A percentile compares a stretch with the other conserved stretches of the same genome.
These are phyloP conservation scores for Andricus quercusramuli DNA, from an alignment of 2,888 invertebrate species.

Conservation along the genomic window DNA sequence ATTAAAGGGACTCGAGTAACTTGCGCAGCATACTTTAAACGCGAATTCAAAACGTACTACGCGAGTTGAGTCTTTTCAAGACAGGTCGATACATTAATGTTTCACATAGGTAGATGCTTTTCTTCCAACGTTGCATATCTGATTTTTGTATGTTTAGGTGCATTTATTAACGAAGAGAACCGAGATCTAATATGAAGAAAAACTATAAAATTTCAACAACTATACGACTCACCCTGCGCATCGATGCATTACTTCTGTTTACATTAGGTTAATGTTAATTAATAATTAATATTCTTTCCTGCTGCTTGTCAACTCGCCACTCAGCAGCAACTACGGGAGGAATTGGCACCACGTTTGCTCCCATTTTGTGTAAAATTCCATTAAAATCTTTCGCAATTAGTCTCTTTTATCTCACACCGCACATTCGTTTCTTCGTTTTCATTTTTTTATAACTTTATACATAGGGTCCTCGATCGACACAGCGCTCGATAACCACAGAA, in stretches of 20 bases:
- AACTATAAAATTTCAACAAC: conserved; percentile 76
- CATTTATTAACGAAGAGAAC: conserved; percentile 12
- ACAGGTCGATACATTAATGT: too few species aligned
- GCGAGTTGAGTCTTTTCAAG: too few species aligned
- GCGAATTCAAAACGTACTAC: too few species aligned
- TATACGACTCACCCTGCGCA: conserved; percentile 71
- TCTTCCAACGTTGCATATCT: conserved; percentile 50
- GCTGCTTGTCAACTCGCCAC: conserved; percentile 52
- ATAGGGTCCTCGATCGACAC: conserved; percentile 55
- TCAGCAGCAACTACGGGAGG: conserved; percentile 73
- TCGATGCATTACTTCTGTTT: conserved; percentile 67
- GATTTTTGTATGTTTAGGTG: neutral
- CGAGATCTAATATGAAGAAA: conserved; percentile 74
- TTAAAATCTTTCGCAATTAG: conserved; percentile 34
- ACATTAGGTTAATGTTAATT: conserved; percentile 62
- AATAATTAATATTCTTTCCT: conserved; percentile 61
- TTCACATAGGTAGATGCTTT: neutral
- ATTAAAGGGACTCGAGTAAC: neutral
- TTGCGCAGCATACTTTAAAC: too few species aligned
- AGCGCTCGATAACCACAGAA: conserved; percentile 55
- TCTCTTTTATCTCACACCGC: conserved; percentile 47
- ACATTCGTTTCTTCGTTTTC: conserved; percentile 47
- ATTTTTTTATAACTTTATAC: conserved; percentile 43
- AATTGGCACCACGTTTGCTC: conserved; percentile 78
- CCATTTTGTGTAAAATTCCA: conserved; percentile 62